Conservation (phyloP, 2,113 vertebrate genomes). For the Astur gentilis region DNA sequence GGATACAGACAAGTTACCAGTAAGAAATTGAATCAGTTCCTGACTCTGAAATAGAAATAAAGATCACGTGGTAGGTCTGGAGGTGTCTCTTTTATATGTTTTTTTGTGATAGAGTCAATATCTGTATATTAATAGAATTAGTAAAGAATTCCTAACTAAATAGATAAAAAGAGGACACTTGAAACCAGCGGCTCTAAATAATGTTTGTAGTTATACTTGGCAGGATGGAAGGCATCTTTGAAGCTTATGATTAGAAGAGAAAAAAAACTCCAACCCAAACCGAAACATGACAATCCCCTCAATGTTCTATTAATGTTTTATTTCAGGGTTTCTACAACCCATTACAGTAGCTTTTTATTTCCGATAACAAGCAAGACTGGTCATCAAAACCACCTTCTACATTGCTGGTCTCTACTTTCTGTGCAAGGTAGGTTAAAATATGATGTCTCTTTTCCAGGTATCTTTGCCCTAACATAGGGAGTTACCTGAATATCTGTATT, state of each 20-base stretch:
- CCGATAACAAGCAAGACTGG: background rate
- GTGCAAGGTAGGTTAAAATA: background rate
- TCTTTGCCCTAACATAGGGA: background rate
- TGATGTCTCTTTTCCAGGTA: background rate
- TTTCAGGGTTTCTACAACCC: background rate
- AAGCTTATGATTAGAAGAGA: background rate
- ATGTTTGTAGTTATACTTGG: background rate
- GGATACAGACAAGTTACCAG: background rate
- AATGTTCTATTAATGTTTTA: background rate
- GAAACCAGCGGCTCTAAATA: background rate
- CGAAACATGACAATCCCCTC: background rate
- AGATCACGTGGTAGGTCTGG: background rate
- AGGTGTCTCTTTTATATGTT: background rate
- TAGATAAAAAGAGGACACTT: background rate
- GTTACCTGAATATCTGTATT: background rate
- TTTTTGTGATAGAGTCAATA: background rate
- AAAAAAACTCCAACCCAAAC: background rate
- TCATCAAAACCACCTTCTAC: background rate
- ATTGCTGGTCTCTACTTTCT: background rate
- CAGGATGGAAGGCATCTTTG: background rate
- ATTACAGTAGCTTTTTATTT: background rate
- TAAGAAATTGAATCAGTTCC: background rate
- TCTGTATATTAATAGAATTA: background rate
- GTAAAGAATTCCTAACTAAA: background rate
- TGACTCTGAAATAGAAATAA: background rate